Percentiles rank a stretch among this genome's conserved stretches.
phyloP scores from a whole-genome alignment of 2,797 vertebrate species.

The Anableps anableps region DNA sequence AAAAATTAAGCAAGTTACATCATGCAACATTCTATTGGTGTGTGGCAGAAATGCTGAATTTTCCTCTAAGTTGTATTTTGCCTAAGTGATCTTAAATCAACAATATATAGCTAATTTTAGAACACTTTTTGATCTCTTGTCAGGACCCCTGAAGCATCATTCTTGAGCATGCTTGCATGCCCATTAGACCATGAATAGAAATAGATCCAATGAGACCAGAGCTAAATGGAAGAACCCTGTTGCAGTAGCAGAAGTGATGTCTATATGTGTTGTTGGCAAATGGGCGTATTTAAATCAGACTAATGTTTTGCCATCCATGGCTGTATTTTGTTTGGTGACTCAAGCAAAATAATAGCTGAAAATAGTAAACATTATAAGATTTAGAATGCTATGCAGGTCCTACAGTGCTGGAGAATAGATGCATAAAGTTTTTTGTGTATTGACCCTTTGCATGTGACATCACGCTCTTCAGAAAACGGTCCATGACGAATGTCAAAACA shows the following conservation, averaged over 20 bases:
- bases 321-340: not conserved
- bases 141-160: not conserved
- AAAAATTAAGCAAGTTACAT: slow-evolving; percentile 18
- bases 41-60: not conserved
- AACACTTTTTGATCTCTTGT: not conserved
- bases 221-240: slow-evolving; percentile 5
- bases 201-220: not conserved
- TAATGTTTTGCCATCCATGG: not conserved
- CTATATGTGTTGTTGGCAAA: not conserved
- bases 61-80: not conserved
- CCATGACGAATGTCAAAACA: too few relatives aligned
- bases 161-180: not conserved
- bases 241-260: not conserved
- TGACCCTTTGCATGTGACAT: too few relatives aligned
- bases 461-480: too few relatives aligned
- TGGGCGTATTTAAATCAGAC: not conserved
- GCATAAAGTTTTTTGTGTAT: not conserved
- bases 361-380: not conserved
- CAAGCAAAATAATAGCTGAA: not conserved
- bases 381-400: not conserved
- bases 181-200: not conserved
- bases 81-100: not conserved
- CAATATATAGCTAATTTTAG: too few relatives aligned
- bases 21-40: not conserved
- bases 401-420: not conserved